A percentile compares a stretch with the other conserved stretches of the same genome.
phyloP scores from a whole-genome alignment of 2,113 vertebrate species.

The Opisthocomus hoazin region DNA sequence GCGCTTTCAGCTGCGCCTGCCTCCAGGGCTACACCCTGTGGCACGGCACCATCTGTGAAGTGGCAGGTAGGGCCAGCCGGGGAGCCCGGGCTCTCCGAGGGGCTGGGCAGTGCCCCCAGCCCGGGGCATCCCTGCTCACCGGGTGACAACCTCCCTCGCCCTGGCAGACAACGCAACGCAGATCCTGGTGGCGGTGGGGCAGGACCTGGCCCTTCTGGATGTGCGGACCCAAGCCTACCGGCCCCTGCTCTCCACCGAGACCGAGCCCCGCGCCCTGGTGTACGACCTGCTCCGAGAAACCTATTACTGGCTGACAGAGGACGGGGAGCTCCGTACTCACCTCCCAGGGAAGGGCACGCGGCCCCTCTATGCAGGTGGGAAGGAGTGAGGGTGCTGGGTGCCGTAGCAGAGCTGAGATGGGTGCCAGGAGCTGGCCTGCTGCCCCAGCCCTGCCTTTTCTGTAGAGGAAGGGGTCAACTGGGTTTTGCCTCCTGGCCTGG shows the following conservation, averaged over 20 bases:
- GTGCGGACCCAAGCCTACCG: slow-evolving; percentile 66
- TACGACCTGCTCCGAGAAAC: slow-evolving; percentile 72
- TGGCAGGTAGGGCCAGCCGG: slow-evolving; percentile 68
- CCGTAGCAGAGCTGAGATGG: background rate
- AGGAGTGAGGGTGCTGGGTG: background rate
- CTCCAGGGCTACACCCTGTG: slow-evolving; percentile 71
- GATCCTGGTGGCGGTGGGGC: slow-evolving; percentile 70
- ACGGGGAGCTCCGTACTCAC: slow-evolving; percentile 66
- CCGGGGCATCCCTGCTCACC: rapidly evolving
- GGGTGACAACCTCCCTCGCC: background rate
- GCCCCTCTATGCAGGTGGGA: slow-evolving; percentile 74
- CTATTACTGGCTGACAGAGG: slow-evolving; percentile 83
- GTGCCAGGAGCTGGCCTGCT: background rate
- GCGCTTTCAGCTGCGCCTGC: slow-evolving; percentile 79
- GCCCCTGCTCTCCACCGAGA: slow-evolving; percentile 48
- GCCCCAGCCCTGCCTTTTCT: background rate
- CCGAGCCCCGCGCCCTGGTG: slow-evolving; percentile 62
- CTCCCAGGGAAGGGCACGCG: slow-evolving; percentile 40
- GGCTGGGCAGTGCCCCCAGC: background rate
- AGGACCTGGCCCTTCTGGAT: slow-evolving; percentile 73
- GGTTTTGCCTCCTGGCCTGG: background rate
- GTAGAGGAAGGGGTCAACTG: background rate
- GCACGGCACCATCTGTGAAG: slow-evolving; percentile 63
- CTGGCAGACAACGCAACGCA: slow-evolving; percentile 70
- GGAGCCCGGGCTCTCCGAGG: background rate